Base-by-base conservation (phyloP, 2,888 invertebrate species). In the Heteromyza rotundicornis region DNA sequence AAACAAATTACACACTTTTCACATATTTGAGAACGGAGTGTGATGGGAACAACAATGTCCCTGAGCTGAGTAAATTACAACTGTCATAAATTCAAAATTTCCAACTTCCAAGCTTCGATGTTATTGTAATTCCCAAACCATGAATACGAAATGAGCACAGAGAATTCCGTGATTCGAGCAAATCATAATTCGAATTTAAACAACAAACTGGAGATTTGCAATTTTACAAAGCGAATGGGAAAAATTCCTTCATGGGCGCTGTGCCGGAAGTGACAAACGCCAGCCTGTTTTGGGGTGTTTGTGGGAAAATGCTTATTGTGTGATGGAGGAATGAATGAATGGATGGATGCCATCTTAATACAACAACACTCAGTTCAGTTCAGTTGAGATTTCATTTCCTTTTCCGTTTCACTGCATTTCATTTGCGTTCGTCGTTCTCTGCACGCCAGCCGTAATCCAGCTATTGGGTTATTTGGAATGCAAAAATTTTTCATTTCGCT, bases 361-460 rank as follows among this genome's bases (percentile, higher is more conserved):
- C 47, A 40, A 10, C 16, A n/a, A 40, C 40, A 3, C 3, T n/a
- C 8, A n/a, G 40, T 14, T 7, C 14, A 40, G 40, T 47, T 17
- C 19, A 17, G 20, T 19, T 20, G 57, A 66, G 73, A 68, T 73
- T 73, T 75, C 74, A 75, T 74, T 76, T 77, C 74, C 76, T 71
- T 76, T 76, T 77, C 72, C 76, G 66, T 72, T 77, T 74, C 73
- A 71, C 68, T 77, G 75, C 71, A 70, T 69, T 74, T 76, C 71
- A 69, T 75, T 75, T 76, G 66, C 71, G 63, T 67, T 64, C 61
- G 64, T 62, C 66, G 67, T 65, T 69, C 67, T 64, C 66, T 65
- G 32, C 57, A 49, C 64, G 47, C 8, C 35, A 12, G 47, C 17
- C 16, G 27, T 32, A 8, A 54, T 22, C 5, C 20, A 51, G 1